Percentiles rank a stretch among this genome's conserved stretches.
Conservation (phyloP, 2,888 invertebrate genomes). For the Lottia gigantea region DNA sequence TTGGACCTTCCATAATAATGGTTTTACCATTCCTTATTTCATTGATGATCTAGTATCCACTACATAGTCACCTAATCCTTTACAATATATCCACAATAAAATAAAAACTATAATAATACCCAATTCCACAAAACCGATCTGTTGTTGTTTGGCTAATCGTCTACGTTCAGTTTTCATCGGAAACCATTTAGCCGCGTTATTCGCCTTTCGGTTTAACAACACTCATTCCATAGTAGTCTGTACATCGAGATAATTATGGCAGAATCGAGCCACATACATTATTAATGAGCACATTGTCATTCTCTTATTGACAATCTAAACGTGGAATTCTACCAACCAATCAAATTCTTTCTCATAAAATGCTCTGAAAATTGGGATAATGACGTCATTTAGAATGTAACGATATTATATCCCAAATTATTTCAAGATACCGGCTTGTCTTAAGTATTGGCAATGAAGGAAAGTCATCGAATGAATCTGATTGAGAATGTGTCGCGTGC, state of each 20-base stretch:
- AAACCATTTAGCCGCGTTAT: conserved; percentile 5
- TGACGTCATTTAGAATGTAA: conserved; percentile 1
- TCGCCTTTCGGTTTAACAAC: background rate
- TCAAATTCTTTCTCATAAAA: conserved; percentile 2
- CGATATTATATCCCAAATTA: background rate
- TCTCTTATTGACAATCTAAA: conserved; percentile 5
- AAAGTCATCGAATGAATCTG: too few relatives aligned
- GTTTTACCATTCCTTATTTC: conserved; percentile 2
- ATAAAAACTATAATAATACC: background rate
- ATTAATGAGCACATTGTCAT: conserved; percentile 11
- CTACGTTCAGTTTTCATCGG: conserved; percentile 5
- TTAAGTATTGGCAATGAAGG: too few relatives aligned
- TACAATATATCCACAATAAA: conserved; percentile 8
- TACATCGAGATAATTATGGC: conserved; percentile 2
- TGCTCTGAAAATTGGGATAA: background rate
- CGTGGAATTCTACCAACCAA: background rate
- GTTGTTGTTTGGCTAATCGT: background rate
- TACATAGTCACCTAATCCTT: background rate
- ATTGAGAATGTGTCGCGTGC: conserved; percentile 5
- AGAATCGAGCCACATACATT: conserved; percentile 5
- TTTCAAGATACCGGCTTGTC: too few relatives aligned
- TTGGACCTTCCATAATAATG: background rate
- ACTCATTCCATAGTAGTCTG: too few relatives aligned
- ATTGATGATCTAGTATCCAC: background rate
- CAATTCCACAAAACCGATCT: background rate